phyloP scores from a whole-genome alignment of 2,797 vertebrate species.

The Galagoides demidoff region DNA sequence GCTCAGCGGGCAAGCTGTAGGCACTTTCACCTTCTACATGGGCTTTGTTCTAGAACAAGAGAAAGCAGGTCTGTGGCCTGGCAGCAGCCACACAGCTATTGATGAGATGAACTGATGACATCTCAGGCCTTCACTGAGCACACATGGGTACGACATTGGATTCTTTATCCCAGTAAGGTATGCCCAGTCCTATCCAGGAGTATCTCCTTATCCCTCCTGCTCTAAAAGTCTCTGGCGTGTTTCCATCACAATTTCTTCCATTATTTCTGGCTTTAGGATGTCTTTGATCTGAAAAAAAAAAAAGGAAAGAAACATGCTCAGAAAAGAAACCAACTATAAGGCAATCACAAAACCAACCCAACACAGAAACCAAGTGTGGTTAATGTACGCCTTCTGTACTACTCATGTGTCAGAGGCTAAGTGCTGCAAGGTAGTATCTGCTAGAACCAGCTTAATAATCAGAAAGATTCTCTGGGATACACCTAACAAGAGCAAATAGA shows the following conservation, averaged over 20 bases:
- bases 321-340: neutral
- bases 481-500: neutral
- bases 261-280: conserved; percentile 95
- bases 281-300: conserved; percentile 94
- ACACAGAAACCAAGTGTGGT: neutral
- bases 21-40: neutral
- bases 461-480: neutral
- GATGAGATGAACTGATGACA: rapidly evolving
- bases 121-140: neutral
- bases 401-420: neutral
- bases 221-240: conserved; percentile 94
- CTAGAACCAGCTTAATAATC: neutral
- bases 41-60: neutral
- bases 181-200: neutral
- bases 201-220: conserved; percentile 90
- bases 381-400: neutral
- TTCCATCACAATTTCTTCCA: conserved; percentile 95
- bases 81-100: neutral
- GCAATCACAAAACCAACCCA: neutral
- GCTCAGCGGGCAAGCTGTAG: neutral
- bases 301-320: conserved; percentile 46
- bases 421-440: rapidly evolving
- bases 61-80: neutral
- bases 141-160: neutral
- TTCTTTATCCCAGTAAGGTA: neutral